Base-by-base conservation (phyloP, 2,113 vertebrate species). In the Rattus norvegicus region DNA sequence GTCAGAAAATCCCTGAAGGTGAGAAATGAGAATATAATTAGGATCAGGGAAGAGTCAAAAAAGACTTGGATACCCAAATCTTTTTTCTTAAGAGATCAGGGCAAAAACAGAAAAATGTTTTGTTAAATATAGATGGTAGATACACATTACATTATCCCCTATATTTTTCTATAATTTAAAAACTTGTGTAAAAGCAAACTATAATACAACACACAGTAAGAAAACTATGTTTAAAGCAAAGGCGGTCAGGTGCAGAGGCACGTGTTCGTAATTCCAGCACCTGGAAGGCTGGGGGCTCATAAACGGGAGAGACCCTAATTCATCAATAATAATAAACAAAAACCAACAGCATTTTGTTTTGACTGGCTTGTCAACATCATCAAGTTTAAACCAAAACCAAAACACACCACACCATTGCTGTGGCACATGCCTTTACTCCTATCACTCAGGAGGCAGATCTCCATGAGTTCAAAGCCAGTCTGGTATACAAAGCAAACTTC, bases 161-260 rank as follows among this genome's bases (percentile, higher is more conserved):
- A 56, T 72, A 16, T 87, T 73, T 83, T 70, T 87, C 67, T 61
- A 4, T 81, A 93, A 90, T 72, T 72, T 89, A 28, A 94, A 95
- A 91, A 11, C 26, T 88, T 94, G 84, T 76, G 83, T 91, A 86
- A 49, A 91, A 84, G 90, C 90, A 92, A 92, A 69, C 19, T 73
- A 33, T 61, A 59, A 52, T 11, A 24, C 11, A 91, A 94, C 91
- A 86, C 28, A 69, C 43, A 61, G 24, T 28, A 85, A 52, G 47
- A 93, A 87, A 87, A 54, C 2, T 43, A 81, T 96, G n/a, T 80
- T 86, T 73, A 91, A 89, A 89, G 39, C 43, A 90, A 96, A 91
- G n/a, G 22, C 56, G 63, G 80, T 20, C 33, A 61, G 83, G 24
- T 30, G 26, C 36, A 28, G 16, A 49, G 16, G 39, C 0, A 47